Conservation (phyloP, 2,113 vertebrate genomes). For the Otus sunia region DNA sequence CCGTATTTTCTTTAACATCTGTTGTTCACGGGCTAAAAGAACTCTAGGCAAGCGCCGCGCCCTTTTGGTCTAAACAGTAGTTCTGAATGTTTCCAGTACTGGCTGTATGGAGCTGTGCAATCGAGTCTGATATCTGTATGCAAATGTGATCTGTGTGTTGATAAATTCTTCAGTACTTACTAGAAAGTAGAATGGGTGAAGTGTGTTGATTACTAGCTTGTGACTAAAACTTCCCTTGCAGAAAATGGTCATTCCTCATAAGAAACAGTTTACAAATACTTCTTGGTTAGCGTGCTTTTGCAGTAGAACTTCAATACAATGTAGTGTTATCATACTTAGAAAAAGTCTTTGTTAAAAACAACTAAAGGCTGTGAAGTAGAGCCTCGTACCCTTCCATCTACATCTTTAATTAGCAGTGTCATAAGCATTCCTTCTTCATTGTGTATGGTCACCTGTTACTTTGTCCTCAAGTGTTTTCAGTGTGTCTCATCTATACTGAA, state of each 20-base stretch:
- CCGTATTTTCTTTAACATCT: accelerated
- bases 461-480: not conserved
- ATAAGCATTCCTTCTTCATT: not conserved
- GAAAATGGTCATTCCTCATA: not conserved
- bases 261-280: not conserved
- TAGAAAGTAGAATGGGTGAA: not conserved
- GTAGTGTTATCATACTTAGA: not conserved
- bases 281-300: accelerated
- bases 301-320: not conserved
- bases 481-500: not conserved
- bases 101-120: not conserved
- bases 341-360: not conserved
- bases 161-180: not conserved
- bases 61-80: not conserved
- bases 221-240: not conserved
- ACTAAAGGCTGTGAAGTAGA: not conserved
- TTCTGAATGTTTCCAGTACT: not conserved
- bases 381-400: not conserved
- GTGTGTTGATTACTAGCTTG: not conserved
- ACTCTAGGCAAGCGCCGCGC: not conserved
- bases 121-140: not conserved
- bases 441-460: conserved; percentile 22
- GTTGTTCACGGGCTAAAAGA: not conserved
- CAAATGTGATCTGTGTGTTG: not conserved
- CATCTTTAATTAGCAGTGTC: not conserved